phyloP scores from a whole-genome alignment of 2,888 invertebrate species.

The Ennomos quercinarius region DNA sequence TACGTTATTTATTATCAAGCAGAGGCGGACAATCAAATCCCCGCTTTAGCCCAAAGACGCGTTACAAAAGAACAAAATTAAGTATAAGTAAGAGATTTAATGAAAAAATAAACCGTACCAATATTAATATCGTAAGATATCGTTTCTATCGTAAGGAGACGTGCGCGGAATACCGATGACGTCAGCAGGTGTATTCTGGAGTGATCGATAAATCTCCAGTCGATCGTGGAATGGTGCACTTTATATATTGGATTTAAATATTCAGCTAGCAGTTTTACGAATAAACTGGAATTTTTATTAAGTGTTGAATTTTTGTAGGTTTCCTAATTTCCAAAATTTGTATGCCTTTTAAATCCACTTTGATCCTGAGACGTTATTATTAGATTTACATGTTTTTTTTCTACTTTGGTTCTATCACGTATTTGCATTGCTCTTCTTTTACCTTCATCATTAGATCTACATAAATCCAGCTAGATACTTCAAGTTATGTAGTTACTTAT shows the following conservation, averaged over 20 bases:
- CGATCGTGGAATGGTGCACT: slow-evolving; percentile 16
- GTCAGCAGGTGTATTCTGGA: slow-evolving; percentile 49
- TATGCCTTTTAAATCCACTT: too few relatives aligned
- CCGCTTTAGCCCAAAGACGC: slow-evolving; percentile 17
- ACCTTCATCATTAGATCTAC: too few relatives aligned
- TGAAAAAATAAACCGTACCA: slow-evolving; percentile 69
- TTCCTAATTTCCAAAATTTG: too few relatives aligned
- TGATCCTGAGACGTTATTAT: too few relatives aligned
- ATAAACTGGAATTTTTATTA: slow-evolving; percentile 10
- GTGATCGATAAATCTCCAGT: slow-evolving; percentile 21
- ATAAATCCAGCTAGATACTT: too few relatives aligned
- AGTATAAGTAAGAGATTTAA: slow-evolving; percentile 55
- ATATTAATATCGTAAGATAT: slow-evolving; percentile 82
- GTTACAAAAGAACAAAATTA: slow-evolving; percentile 52
- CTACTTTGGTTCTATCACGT: too few relatives aligned
- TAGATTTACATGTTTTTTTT: too few relatives aligned
- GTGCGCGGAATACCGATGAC: slow-evolving; percentile 64
- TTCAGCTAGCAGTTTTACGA: slow-evolving; percentile 9
- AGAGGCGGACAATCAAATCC: slow-evolving; percentile 23
- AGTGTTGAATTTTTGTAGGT: background rate
- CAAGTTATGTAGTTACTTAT: too few relatives aligned
- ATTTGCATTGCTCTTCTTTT: too few relatives aligned
- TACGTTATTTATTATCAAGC: slow-evolving; percentile 12
- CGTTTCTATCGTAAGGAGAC: slow-evolving; percentile 71
- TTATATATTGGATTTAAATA: slow-evolving; percentile 27